phyloP scores from a whole-genome alignment of 2,797 vertebrate genomes.

The Falco novaeseelandiae region DNA sequence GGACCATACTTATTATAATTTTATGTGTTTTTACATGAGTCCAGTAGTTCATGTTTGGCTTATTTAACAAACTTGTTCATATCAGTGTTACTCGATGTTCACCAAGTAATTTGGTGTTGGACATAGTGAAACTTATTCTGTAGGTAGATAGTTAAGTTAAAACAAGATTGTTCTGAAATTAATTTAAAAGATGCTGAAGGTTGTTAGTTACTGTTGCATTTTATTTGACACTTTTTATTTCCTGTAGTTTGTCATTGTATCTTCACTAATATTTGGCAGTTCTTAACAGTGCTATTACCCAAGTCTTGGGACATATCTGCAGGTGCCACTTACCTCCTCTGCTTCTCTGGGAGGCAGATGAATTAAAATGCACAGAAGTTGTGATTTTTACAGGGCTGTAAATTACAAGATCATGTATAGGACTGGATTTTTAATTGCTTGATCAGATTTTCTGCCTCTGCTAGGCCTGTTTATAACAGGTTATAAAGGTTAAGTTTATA shows the following conservation, averaged over 20 bases:
- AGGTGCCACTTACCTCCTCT: background rate
- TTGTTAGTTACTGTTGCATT: background rate
- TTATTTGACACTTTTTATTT: background rate
- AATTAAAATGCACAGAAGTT: background rate
- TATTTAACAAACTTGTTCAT: background rate
- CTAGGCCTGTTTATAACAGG: too few species aligned
- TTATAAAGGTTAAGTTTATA: background rate
- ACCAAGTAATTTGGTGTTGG: background rate
- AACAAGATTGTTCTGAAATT: background rate
- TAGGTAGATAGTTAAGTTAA: background rate
- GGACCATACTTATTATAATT: too few species aligned
- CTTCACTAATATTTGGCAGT: background rate
- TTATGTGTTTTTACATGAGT: background rate
- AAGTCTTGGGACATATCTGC: rapidly evolving
- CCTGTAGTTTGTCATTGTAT: background rate
- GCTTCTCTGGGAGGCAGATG: background rate
- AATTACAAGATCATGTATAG: background rate
- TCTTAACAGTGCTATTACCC: background rate
- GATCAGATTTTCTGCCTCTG: background rate
- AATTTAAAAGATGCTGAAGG: background rate
- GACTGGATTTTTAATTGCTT: background rate
- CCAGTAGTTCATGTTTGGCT: background rate
- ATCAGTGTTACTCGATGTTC: background rate
- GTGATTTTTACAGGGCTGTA: background rate
- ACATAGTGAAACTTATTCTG: background rate